These are phyloP conservation scores for Cyclopterus lumpus DNA, from an alignment of 2,797 vertebrate genomes.

Conservation along the genomic window DNA sequence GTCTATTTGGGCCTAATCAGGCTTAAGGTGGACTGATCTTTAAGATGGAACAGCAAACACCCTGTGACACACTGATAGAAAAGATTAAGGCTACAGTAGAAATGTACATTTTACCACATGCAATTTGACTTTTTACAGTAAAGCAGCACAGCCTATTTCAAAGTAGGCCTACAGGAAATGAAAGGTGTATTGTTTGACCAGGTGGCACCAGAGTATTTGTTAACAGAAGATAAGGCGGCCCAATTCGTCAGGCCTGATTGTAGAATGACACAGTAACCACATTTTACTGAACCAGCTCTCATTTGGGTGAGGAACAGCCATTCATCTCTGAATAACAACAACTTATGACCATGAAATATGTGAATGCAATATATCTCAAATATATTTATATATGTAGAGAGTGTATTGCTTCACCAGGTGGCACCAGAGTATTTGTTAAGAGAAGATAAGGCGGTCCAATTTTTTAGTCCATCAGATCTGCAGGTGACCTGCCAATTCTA, in stretches of 20 bases:
- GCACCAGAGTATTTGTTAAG: constrained; percentile 19
- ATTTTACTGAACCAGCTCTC: background rate
- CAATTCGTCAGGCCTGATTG: background rate
- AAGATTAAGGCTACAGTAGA: background rate
- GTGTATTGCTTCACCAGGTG: constrained; percentile 14
- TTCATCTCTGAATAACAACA: background rate
- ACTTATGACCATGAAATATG: background rate
- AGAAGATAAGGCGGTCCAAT: background rate
- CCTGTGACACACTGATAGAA: background rate
- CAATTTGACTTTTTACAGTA: background rate
- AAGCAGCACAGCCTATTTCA: background rate
- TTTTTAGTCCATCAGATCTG: background rate
- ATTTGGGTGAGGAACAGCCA: background rate
- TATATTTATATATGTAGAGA: background rate
- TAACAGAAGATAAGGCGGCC: too few species aligned
- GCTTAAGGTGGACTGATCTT: background rate
- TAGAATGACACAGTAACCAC: background rate
- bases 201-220: too few species aligned
- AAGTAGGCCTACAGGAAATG: too few species aligned
- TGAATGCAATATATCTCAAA: background rate
- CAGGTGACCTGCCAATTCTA: background rate
- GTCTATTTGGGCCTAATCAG: background rate
- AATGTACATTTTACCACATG: background rate
- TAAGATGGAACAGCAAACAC: background rate
- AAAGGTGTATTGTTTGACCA: background rate